Percentiles rank a stretch among this genome's conserved stretches.
These are phyloP conservation scores for Sylvia borin DNA, from an alignment of 2,797 vertebrate species.

Conservation along the genomic window DNA sequence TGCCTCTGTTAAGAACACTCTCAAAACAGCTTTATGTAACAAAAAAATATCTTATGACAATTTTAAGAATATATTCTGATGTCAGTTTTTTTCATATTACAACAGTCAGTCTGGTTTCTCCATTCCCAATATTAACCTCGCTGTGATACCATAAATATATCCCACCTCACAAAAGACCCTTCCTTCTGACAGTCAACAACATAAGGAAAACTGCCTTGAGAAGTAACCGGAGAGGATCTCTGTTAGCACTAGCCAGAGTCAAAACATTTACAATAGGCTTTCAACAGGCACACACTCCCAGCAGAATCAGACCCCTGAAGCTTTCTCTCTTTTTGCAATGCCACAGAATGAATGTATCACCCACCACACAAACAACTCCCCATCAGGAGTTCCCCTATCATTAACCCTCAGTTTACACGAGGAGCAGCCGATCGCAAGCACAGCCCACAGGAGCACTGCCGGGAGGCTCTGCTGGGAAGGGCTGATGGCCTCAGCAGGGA, in stretches of 20 bases:
- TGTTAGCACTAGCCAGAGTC: background rate
- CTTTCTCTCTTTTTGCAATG: background rate
- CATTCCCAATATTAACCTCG: background rate
- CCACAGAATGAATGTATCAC: background rate
- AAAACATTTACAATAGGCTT: background rate
- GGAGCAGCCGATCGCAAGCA: background rate
- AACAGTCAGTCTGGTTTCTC: background rate
- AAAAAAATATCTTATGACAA: background rate
- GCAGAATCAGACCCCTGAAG: background rate
- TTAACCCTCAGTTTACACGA: background rate
- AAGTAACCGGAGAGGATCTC: background rate
- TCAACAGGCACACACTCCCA: background rate
- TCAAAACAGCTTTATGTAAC: background rate
- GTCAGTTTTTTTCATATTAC: background rate
- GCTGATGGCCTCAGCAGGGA: background rate
- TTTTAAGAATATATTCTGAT: background rate
- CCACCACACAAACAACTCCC: background rate
- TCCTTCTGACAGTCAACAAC: background rate
- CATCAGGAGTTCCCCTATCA: background rate
- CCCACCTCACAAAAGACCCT: background rate
- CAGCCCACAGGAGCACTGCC: background rate
- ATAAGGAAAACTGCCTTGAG: background rate
- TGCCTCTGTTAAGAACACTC: background rate
- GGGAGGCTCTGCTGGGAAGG: background rate
- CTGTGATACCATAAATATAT: background rate